A percentile compares a stretch with the other conserved stretches of the same genome.
phyloP scores from a whole-genome alignment of 2,797 vertebrate species.

The Orestias chungarensis region DNA sequence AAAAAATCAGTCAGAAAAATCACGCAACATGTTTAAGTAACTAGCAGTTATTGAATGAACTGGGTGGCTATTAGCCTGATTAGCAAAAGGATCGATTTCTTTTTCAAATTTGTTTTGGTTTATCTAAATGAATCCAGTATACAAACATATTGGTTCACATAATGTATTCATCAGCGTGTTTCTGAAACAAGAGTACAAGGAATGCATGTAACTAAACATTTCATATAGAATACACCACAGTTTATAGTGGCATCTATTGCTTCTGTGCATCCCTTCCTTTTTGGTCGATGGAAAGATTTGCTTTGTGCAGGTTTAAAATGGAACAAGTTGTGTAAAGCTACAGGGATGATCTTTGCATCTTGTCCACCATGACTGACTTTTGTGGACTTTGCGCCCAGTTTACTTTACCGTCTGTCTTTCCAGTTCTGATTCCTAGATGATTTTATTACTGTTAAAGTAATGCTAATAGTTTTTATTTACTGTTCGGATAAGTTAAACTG shows the following conservation, averaged over 20 bases:
- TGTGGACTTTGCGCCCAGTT: too few relatives aligned
- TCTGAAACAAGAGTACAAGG: neutral
- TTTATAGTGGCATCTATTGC: neutral
- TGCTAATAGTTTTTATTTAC: neutral
- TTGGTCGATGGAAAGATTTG: neutral
- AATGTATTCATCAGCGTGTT: neutral
- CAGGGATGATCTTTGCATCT: neutral
- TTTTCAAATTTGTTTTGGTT: neutral
- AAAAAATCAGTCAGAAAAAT: conserved; percentile 5
- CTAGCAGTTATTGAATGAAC: conserved; percentile 36
- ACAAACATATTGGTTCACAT: too few relatives aligned
- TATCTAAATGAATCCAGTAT: neutral
- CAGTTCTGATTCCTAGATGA: neutral
- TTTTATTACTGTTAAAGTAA: neutral
- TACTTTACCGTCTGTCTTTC: too few relatives aligned
- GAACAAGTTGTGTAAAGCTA: neutral
- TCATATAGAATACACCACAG: neutral
- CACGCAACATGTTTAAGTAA: conserved; percentile 24
- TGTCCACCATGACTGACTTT: too few relatives aligned
- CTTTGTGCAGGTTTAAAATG: neutral
- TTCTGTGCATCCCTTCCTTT: neutral
- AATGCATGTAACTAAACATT: neutral
- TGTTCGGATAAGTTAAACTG: neutral
- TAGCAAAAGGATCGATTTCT: neutral
- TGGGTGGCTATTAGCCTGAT: neutral